These are phyloP conservation scores for Drosophila pseudoobscura DNA, from an alignment of 1,140 invertebrate genomes.

Conservation along the genomic window DNA sequence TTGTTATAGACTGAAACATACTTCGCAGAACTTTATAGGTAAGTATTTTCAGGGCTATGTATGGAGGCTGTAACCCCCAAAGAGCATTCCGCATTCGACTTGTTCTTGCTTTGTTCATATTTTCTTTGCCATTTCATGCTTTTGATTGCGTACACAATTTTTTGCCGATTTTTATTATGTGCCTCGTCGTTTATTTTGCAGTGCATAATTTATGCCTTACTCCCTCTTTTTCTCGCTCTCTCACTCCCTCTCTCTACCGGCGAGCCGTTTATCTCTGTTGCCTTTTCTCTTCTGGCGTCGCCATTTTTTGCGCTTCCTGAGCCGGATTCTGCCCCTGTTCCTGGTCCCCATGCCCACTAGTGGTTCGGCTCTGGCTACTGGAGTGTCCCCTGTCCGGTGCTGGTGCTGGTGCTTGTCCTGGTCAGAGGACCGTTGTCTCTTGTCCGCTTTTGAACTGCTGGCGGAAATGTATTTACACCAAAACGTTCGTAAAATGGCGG, in stretches of 20 bases:
- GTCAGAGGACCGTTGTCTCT: constrained; percentile 26
- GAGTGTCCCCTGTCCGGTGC: constrained; percentile 1
- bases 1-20: too few species aligned
- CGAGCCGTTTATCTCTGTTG: constrained; percentile 18
- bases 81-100: constrained; percentile 26
- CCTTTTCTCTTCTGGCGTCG: constrained; percentile 49
- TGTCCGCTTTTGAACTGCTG: constrained; percentile 5
- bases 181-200: constrained; percentile 74
- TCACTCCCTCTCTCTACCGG: constrained; percentile 3
- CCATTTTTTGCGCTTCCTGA: constrained; percentile 73
- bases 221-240: constrained; percentile 8
- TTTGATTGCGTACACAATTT: constrained; percentile 76
- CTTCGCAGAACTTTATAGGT: too few species aligned
- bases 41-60: background rate
- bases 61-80: too few species aligned
- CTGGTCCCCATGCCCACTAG: constrained; percentile 13
- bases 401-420: background rate
- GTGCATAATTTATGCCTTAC: constrained; percentile 76
- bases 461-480: constrained; percentile 80
- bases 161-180: constrained; percentile 74
- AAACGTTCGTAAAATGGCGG: constrained; percentile 78
- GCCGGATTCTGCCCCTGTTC: constrained; percentile 31
- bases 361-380: constrained; percentile 27
- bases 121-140: constrained; percentile 53
- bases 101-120: constrained; percentile 23